phyloP scores from a whole-genome alignment of 2,113 vertebrate species.

The Isichthys henryi region DNA sequence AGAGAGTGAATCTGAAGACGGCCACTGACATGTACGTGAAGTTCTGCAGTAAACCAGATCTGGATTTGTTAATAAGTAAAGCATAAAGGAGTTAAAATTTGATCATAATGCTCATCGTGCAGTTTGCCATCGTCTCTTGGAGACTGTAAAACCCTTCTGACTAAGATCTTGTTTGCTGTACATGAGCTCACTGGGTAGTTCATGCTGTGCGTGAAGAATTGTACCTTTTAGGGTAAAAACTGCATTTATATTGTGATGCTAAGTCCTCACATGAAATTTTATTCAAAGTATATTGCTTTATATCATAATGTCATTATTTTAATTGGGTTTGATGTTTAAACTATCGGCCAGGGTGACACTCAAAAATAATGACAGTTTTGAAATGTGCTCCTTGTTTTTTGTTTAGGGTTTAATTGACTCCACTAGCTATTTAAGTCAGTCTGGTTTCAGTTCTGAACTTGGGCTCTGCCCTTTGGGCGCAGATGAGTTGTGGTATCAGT shows the following conservation, averaged over 20 bases:
- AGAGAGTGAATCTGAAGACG: conserved; percentile 17
- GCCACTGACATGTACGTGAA: conserved; percentile 38
- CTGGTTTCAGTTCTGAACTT: background rate
- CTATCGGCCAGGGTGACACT: background rate
- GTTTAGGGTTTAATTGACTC: background rate
- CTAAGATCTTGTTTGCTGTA: background rate
- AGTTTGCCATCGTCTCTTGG: background rate
- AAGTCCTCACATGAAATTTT: background rate
- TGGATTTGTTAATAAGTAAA: background rate
- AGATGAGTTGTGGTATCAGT: background rate
- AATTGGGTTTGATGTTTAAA: background rate
- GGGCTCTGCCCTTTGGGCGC: background rate
- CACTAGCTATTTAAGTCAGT: background rate
- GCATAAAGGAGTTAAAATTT: background rate
- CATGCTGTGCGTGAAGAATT: background rate
- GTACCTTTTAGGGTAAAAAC: background rate
- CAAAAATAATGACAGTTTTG: background rate
- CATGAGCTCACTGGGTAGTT: background rate
- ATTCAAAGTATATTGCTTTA: background rate
- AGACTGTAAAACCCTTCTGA: background rate
- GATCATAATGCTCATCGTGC: background rate
- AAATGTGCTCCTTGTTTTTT: background rate
- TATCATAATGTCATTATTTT: background rate
- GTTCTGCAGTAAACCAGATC: conserved; percentile 5
- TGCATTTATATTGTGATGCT: background rate